Evolutionary conservation across 2,113 vertebrate genomes (phyloP).

Genomic region (Elachura formosa): DNA sequence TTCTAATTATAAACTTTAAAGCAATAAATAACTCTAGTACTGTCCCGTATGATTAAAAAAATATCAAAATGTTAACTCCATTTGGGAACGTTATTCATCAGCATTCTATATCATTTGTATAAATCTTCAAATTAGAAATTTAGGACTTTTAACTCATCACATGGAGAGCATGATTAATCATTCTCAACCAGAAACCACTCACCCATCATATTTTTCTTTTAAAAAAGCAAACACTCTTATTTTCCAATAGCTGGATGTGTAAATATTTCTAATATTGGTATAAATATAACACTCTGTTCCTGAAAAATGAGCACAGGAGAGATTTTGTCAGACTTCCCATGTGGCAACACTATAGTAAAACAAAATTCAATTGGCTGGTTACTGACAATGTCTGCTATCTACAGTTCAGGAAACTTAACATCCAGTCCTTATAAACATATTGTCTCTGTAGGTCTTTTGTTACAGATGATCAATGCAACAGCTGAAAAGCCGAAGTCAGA

Average conservation of each 20-base stretch:
- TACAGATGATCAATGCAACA: neutral
- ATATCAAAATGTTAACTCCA: neutral
- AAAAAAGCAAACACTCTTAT: neutral
- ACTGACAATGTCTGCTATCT: neutral
- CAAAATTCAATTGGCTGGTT: neutral
- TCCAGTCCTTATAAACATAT: neutral
- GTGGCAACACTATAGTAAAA: neutral
- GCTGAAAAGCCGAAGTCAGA: constrained; percentile 15
- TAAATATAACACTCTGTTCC: neutral
- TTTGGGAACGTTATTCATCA: neutral
- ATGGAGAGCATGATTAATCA: neutral
- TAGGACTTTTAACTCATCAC: neutral
- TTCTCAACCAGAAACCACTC: neutral
- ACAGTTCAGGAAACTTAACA: neutral
- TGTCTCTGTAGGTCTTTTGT: neutral
- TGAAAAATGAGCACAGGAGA: neutral
- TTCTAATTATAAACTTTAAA: neutral
- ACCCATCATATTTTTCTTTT: neutral
- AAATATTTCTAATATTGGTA: neutral
- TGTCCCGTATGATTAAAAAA: neutral
- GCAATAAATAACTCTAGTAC: neutral
- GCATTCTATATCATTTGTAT: neutral
- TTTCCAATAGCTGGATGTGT: neutral
- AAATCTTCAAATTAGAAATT: neutral
- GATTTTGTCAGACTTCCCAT: neutral